Conservation (phyloP, 2,888 invertebrate genomes). For the Entomobrya multifasciata region DNA sequence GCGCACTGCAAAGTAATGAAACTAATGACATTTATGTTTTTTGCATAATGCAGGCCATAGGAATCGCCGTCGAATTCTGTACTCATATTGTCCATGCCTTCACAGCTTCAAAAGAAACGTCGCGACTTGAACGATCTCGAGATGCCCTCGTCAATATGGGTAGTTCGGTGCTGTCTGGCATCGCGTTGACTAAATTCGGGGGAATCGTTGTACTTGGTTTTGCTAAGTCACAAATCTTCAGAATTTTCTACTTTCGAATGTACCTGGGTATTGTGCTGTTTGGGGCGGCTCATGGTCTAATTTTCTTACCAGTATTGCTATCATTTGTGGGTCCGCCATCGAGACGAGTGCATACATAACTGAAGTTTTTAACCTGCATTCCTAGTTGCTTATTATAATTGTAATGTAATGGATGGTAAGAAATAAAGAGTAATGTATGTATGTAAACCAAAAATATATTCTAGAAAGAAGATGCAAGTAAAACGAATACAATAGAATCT, state of each 20-base stretch:
- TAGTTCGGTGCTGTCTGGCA: conserved; percentile 97
- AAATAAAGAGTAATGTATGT: conserved; percentile 25
- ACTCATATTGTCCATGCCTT: conserved; percentile 98
- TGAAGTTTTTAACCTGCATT: conserved; percentile 73
- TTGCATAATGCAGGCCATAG: conserved; percentile 92
- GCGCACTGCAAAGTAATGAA: conserved; percentile 81
- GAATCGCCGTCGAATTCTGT: conserved; percentile 99
- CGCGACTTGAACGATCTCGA: conserved; percentile 89
- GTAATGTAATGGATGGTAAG: conserved; percentile 51
- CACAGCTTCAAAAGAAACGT: conserved; percentile 87
- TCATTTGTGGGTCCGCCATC: conserved; percentile 79
- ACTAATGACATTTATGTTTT: conserved; percentile 94
- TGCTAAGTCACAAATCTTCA: conserved; percentile 98
- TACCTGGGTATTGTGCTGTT: conserved; percentile 98
- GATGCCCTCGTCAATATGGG: conserved; percentile 95
- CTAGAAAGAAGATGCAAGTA: neutral
- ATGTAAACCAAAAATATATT: conserved; percentile 33
- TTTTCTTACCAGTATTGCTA: conserved; percentile 98
- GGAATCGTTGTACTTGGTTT: conserved; percentile 90
- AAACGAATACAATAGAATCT: conserved; percentile 38
- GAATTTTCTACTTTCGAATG: conserved; percentile 98
- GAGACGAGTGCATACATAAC: conserved; percentile 71
- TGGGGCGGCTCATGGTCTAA: conserved; percentile 97
- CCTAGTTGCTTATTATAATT: conserved; percentile 68
- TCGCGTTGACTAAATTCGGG: conserved; percentile 98